Base-by-base conservation (phyloP, 2,888 invertebrate genomes). In the Cerceris ruficornis region DNA sequence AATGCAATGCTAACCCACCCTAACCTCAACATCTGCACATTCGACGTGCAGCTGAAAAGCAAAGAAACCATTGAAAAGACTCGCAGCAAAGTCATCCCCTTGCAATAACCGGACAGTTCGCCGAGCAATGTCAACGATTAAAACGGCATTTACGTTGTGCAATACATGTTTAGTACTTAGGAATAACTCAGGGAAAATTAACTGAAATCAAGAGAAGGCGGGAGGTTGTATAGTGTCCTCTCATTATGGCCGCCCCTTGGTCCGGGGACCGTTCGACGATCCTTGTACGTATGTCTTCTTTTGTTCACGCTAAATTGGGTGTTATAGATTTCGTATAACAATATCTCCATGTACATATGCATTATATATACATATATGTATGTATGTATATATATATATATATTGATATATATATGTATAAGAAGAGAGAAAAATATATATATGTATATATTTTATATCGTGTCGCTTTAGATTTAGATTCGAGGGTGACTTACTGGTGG, bases 401-500 rank as follows among this genome's bases (percentile, higher is more conserved):
- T 54, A 52, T 9, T 15, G 39, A 42, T 46, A 60, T 57, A 43
- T 52, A 59, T 62, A 69, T 54, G 52, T 61, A 60, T 11, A 52
- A 14, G 46, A n/a, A 52, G 11, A 41, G 6, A 46, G 28, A 9
- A 62, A 49, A 67, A 64, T 54, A 61, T 67, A 58, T 66, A 28
- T 28, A 28, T 28, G 28, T 28, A 28, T 28, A 28, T 28, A 28
- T 28, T 28, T 28, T 68, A 67, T 75, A 80, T 75, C 41, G 62
- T 77, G 73, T 71, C 75, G 70, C 70, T 64, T 71, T 72, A 81
- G 46, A 81, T 75, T 77, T 85, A 85, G 69, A 85, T 83, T 85
- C 85, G 82, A 82, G 88, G 88, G 81, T 90, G 90, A 92, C 92
- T 92, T 92, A 92, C 92, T 89, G 90, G 87, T 88, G 80, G 87